Base-by-base conservation (phyloP, 2,113 vertebrate genomes). In the Psittacus erithacus region DNA sequence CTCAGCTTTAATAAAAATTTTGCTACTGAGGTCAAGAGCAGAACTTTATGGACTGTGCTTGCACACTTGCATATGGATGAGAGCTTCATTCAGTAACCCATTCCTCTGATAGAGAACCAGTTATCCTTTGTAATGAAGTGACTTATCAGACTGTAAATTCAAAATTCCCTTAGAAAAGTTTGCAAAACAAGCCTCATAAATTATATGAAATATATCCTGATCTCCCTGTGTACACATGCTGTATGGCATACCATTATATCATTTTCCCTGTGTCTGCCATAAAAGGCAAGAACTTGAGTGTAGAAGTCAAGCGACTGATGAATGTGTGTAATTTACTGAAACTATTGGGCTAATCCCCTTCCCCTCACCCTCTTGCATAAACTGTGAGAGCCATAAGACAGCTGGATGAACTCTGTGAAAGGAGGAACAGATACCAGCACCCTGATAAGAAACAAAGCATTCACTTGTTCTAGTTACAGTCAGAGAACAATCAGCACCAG, bases 381-480 rank as follows among this genome's bases (percentile, higher is more conserved):
- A 52, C 69, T 81, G 62, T 90, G 77, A 59, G 33, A 93, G 41
- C 68, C 80, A 71, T 67, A 78, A 90, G 13, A 73, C 94, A 96
- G 85, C 94, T 96, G 94, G 91, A 95, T 83, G 77, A 92, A 52
- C 43, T 93, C 73, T 86, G 43, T 4, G 2, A 88, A 86, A 55
- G 46, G 50, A 93, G 47, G 64, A 96, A 57, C 71, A 92, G 94
- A 95, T 93, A 97, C 20, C 49, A 94, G 27, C 3, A 13, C 43
- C 67, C 60, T 94, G 94, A 88, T 94, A 96, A 96, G 93, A 94
- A 94, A 68, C 92, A 96, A 92, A 96, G 38, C 71, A 60, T 86
- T 95, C 82, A 67, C 59, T 95, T 88, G 55, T 83, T 39, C 68
- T 43, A 39, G 49, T 77, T 74, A 67, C 44, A 76, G 31, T 47